Evolutionary conservation across 1,140 invertebrate species (phyloP), one percentile per base, ranked within the genome.

Genomic region (Lycorma delicatula): DNA sequence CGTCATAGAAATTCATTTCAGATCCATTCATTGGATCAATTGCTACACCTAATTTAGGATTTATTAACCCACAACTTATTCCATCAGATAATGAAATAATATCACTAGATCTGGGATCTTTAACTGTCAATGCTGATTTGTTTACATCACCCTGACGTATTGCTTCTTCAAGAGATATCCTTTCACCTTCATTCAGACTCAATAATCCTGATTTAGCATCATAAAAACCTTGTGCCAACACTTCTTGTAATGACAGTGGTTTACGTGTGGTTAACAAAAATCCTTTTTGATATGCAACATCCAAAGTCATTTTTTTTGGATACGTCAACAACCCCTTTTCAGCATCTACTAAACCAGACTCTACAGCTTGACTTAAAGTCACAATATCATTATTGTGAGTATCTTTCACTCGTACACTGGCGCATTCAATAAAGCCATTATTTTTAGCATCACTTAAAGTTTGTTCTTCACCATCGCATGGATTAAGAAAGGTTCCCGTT

Each of bases 231-330:
- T 87, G 83, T 34, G 88, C 83, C 46, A 96, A 73, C 47, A 89
- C 87, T 78, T 96, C 89, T 71, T 91, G 85, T 29, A 97, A 71
- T 1, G 86, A 86, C 78, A 83, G 84, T 6, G 86, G 89, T 69
- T 86, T 87, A 59, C 80, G 78, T 27, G 83, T 83, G 60, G 81
- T 86, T 12, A 90, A 71, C 6, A 91, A 75, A 64, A 85, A 87
- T 7, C 87, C 87, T 70, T 85, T 89, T 59, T 86, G 81, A 63
- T 82, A 81, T 6, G 87, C 89, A 62, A 84, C 78, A 70, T 89
- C 85, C 52, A 91, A 77, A 54, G 81, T 81, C 69, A 86, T 79
- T 23, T 69, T 48, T 53, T 79, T 74, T 38, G 89, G 89, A 64
- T 80, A 77, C 12, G 78, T 80, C 27, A 93, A 70, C 46, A 84